Evolutionary conservation across 2,113 vertebrate species (phyloP), one percentile per base, ranked within the genome.

Genomic region (Scatophagus argus): DNA sequence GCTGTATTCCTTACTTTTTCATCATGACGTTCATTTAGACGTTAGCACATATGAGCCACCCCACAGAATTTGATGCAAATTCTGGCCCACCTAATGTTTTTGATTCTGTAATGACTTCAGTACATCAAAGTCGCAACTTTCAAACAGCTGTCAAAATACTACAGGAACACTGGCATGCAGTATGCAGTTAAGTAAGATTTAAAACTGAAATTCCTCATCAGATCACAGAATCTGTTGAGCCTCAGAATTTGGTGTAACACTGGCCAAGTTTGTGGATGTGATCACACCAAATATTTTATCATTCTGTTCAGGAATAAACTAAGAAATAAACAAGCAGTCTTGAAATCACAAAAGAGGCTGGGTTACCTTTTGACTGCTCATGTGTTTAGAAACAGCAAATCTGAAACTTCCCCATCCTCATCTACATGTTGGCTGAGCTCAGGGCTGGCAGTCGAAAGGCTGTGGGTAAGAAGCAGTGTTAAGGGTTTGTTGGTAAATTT

Each of bases 401-500:
- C 12, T 31, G 27, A 71, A 76, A 55, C 39, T 43, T 46, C 21
- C 39, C 13, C 19, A n/a, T 46, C 41, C 25, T 36, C 23, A 6
- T 51, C 38, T 23, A 21, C 47, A 36, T 52, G 19, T 52, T 49
- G 23, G 23, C 63, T 74, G 29, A 34, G 27, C 23, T 64, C 34
- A 60, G 69, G 60, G 19, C 43, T 14, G 29, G 5, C 41, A 36
- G 58, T 27, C 21, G 25, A 23, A 49, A 3, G 25, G 60, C 32
- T 70, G 44, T 55, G 51, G 54, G 31, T 51, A 59, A 39, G 51
- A 34, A 51, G 14, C 46, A 44, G 25, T 7, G 17, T 82, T 58
- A 21, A 17, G 9, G 39, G 19, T 11, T 47, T 8, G 38, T 16
- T 43, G 31, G 6, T 65, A 21, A 66, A 47, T 23, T 52, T 27